Percentiles rank a stretch among this genome's conserved stretches.
These are phyloP conservation scores for Neodontobutis hainanensis DNA, from an alignment of 2,113 vertebrate species.

Conservation along the genomic window DNA sequence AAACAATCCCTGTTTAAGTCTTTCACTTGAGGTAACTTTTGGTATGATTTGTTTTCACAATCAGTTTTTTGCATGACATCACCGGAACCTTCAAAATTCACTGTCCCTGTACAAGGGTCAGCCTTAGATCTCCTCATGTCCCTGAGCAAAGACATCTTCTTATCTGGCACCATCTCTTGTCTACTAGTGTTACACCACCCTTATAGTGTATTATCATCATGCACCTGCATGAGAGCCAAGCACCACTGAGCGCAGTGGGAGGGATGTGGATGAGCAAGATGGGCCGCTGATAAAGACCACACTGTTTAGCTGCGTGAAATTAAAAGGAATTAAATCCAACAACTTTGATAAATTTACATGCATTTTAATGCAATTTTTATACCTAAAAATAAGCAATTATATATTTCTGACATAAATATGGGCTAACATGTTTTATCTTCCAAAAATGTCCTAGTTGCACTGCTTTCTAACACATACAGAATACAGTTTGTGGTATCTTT, in stretches of 20 bases:
- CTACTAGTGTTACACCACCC: conserved; percentile 74
- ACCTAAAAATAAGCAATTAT: no score
- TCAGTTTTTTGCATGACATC: not conserved
- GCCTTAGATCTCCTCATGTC: conserved; percentile 35
- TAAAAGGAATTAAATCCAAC: no score
- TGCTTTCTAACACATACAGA: no score
- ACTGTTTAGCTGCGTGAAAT: conserved; percentile 26
- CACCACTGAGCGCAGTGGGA: conserved; percentile 55
- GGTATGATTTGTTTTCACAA: no score
- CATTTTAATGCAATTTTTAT: no score
- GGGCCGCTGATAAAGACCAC: conserved; percentile 65
- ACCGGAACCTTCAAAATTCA: not conserved
- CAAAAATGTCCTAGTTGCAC: no score
- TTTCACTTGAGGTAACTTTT: conserved; percentile 9
- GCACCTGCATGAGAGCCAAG: conserved; percentile 79
- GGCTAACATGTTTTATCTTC: no score
- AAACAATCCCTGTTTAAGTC: conserved; percentile 19
- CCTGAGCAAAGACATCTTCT: conserved; percentile 62
- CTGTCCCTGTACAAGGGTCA: not conserved
- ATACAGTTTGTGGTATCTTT: no score
- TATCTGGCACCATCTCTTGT: conserved; percentile 83
- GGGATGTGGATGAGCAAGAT: conserved; percentile 63
- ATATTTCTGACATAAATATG: no score
- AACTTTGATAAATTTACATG: no score
- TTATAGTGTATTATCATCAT: conserved; percentile 67